Base-by-base conservation (phyloP, 2,113 vertebrate species). In the Emberiza fucata region DNA sequence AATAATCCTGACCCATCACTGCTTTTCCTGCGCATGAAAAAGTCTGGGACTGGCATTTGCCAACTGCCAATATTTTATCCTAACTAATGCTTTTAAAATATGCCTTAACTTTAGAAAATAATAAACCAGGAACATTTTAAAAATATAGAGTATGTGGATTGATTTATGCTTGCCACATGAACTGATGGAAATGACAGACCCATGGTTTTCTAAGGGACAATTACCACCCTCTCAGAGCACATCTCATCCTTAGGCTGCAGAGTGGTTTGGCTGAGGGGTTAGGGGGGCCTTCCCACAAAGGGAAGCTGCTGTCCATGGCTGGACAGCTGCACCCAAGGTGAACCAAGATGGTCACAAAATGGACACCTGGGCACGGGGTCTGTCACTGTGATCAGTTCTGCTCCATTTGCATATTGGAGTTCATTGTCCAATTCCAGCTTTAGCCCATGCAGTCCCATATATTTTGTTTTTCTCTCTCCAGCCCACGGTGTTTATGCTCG, bases 151-250 rank as follows among this genome's bases (percentile, higher is more conserved):
- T 22, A 19, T 25, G 35, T 14, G 40, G 56, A 86, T 31, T 88
- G 76, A 94, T 93, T 90, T 81, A 51, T 71, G 56, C 56, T 71
- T 94, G 83, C 89, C 93, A 92, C 17, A 16, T 31, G 63, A 78
- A 84, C 56, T 45, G 72, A 81, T 50, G 48, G 45, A 84, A 94
- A 94, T 94, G 70, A 90, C 57, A 94, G 70, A 44, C 13, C 65
- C 15, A 8, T 60, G 45, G 31, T 71, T 91, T 71, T n/a, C 5
- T 29, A 53, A 86, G 35, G 76, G 72, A 60, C 60, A 86, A 78
- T 33, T 22, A 15, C 17, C 42, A 1, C 51, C 45, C n/a, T 76
- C 66, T 45, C 35, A 12, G 50, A 85, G 78, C 2, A 69, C 65
- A 12, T 48, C 78, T 51, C 44, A 28, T 54, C 42, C 78, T 10